Evolutionary conservation across 2,113 vertebrate species (phyloP).

Genomic region (Colistium nudipinnis): DNA sequence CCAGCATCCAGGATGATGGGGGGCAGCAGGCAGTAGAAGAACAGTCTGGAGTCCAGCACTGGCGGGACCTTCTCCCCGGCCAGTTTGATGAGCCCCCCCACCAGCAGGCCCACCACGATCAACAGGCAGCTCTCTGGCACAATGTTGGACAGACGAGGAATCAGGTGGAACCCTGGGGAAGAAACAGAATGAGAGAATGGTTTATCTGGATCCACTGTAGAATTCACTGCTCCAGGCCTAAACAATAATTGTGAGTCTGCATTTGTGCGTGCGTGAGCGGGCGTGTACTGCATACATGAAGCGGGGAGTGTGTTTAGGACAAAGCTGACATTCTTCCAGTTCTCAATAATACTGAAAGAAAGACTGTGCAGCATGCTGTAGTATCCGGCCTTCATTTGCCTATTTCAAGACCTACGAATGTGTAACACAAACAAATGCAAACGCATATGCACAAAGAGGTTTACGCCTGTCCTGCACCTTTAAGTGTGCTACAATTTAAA

Average conservation of each 20-base stretch:
- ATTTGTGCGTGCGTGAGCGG: not conserved
- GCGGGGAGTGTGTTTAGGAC: too few species aligned
- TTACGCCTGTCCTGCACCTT: too few species aligned
- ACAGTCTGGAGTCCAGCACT: constrained; percentile 84
- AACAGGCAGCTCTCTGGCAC: constrained; percentile 98
- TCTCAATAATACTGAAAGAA: too few species aligned
- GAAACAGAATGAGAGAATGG: not conserved
- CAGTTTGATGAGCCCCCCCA: constrained; percentile 91
- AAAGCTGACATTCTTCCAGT: too few species aligned
- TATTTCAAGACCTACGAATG: not conserved
- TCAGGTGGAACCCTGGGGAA: constrained; percentile 91
- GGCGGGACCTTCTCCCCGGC: constrained; percentile 87
- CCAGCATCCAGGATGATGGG: constrained; percentile 98
- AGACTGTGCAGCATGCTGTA: constrained; percentile 11
- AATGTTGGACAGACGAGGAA: constrained; percentile 89
- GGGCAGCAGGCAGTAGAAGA: constrained; percentile 95
- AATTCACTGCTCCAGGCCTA: not conserved
- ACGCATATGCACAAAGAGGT: too few species aligned
- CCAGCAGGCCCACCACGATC: constrained; percentile 92
- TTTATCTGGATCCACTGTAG: not conserved
- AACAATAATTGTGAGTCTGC: not conserved
- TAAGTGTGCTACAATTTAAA: too few species aligned
- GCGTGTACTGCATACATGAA: not conserved
- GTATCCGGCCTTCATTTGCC: not conserved
- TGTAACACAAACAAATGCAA: not conserved